These are phyloP conservation scores for Ciconia maguari DNA, from an alignment of 2,113 vertebrate species.

Conservation along the genomic window DNA sequence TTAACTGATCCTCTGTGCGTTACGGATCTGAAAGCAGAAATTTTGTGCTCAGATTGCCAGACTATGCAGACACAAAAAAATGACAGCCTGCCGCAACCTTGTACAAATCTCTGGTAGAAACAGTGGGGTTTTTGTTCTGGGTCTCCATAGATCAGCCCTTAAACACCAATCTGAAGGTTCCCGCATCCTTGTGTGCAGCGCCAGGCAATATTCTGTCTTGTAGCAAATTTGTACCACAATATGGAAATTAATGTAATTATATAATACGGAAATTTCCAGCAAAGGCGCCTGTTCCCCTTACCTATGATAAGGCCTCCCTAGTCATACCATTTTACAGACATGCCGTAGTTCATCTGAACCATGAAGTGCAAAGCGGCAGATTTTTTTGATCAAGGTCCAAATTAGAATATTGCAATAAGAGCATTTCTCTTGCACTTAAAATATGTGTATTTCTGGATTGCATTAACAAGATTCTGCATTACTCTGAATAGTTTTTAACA, in stretches of 20 bases:
- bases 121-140: background rate
- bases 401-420: background rate
- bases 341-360: background rate
- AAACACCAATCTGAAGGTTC: background rate
- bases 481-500: background rate
- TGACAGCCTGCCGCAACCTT: background rate
- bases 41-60: background rate
- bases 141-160: background rate
- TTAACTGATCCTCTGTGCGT: background rate
- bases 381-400: background rate
- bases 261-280: background rate
- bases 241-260: background rate
- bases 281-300: background rate
- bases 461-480: background rate
- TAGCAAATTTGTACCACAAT: background rate
- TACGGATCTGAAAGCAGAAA: background rate
- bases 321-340: background rate
- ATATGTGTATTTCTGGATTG: background rate
- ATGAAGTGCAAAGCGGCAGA: background rate
- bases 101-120: background rate
- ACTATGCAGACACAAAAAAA: background rate
- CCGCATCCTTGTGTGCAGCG: background rate
- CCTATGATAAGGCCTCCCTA: background rate
- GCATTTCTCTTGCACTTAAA: background rate
- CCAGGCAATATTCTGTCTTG: background rate